These are phyloP conservation scores for Drosophila obscura DNA, from an alignment of 1,140 invertebrate species.

Conservation along the genomic window DNA sequence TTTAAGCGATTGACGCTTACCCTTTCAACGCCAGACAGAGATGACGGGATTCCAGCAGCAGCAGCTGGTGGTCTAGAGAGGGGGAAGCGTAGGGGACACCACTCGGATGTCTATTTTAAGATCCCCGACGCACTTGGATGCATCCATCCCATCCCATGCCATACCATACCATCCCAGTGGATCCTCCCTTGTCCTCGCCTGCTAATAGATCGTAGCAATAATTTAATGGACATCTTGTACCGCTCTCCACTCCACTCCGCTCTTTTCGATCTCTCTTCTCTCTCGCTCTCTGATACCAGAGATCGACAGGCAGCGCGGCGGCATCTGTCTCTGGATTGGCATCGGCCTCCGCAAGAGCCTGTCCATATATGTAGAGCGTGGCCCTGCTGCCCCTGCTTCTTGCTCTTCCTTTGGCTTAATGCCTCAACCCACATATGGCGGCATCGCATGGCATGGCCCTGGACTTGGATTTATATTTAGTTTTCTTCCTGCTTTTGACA, in stretches of 20 bases:
- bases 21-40: constrained; percentile 38
- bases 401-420: background rate
- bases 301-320: too few species aligned
- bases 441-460: constrained; percentile 38
- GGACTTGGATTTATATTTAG: constrained; percentile 75
- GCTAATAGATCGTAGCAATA: constrained; percentile 77
- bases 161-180: background rate
- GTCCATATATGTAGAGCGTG: constrained; percentile 8
- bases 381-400: background rate
- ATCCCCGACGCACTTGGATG: constrained; percentile 7
- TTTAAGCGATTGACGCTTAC: constrained; percentile 23
- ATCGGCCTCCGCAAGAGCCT: too few species aligned
- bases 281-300: too few species aligned
- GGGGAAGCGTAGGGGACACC: background rate
- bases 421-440: constrained; percentile 61
- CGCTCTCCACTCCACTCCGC: too few species aligned
- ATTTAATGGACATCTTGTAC: too few species aligned
- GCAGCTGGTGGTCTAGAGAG: too few species aligned
- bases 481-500: constrained; percentile 72
- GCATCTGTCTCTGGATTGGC: too few species aligned
- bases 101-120: constrained; percentile 48
- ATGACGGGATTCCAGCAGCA: constrained; percentile 6
- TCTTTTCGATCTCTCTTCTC: background rate
- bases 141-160: background rate
- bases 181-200: constrained; percentile 47